phyloP scores from a whole-genome alignment of 2,797 vertebrate genomes.

The Echiichthys vipera region DNA sequence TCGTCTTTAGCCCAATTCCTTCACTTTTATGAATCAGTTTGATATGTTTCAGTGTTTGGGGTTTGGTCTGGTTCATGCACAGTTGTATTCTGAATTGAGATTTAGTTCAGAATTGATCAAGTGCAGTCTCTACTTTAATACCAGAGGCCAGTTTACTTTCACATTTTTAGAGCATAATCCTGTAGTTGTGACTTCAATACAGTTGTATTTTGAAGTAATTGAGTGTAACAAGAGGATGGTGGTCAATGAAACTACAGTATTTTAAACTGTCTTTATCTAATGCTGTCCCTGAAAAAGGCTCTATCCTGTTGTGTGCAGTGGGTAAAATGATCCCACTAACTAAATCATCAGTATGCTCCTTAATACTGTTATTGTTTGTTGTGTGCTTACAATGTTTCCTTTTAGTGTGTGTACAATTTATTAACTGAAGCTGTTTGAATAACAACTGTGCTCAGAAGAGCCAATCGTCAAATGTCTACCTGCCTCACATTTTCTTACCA shows the following conservation, averaged over 20 bases:
- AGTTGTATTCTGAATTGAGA: background rate
- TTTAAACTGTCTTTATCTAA: background rate
- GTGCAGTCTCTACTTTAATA: background rate
- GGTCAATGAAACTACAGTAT: background rate
- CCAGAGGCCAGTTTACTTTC: background rate
- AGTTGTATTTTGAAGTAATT: background rate
- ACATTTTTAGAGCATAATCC: background rate
- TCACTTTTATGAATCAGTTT: background rate
- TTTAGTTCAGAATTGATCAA: background rate
- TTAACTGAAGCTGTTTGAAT: background rate
- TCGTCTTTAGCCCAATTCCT: background rate
- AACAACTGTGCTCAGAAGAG: background rate
- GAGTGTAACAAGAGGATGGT: background rate
- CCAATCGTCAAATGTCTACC: too few relatives aligned
- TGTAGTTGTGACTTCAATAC: background rate
- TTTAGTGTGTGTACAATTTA: background rate
- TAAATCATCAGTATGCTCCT: background rate
- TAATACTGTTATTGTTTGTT: background rate
- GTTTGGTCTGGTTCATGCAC: background rate
- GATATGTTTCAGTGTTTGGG: background rate
- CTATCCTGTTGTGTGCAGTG: background rate
- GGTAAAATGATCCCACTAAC: background rate
- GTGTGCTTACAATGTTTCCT: background rate
- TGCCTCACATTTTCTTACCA: constrained; percentile 50
- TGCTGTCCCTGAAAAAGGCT: background rate